Base-by-base conservation (phyloP, 2,797 vertebrate genomes). In the Mus caroli region DNA sequence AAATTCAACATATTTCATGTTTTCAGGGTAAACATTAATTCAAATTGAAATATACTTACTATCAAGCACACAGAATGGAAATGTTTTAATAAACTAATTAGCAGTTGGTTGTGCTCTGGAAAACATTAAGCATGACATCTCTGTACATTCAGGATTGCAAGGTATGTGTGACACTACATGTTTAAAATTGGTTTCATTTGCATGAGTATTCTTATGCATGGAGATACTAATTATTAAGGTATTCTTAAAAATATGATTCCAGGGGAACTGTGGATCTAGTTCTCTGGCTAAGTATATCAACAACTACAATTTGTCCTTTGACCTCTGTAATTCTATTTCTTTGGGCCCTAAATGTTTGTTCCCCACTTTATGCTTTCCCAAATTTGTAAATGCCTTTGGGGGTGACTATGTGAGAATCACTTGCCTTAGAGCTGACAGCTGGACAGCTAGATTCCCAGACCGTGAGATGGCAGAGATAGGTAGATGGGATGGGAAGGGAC, bases 1-100 rank as follows among this genome's bases (percentile, higher is more conserved):
- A 84, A 90, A 92, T 75, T 95, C 86, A n/a, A n/a, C 91, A 56
- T 56, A 92, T 7, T 80, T 91, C 50, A 6, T 83, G 15, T 64
- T 90, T 88, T 64, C 13, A 13, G 12, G 28, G 50, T 4, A 94
- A 90, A 94, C 76, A 34, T 0, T 83, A 73, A 67, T 88, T 95
- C 34, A 88, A 80, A 92, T 60, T 58, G 40, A 14, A 92, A 85
- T 85, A 77, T 19, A 31, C 24, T 83, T 93, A 46, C 31, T 80
- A 85, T 67, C 5, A 78, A 93, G 24, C 24, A 69, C 86, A 71
- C 0, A 88, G 90, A 73, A 62, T 43, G 2, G 69, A 43, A 94
- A 87, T 85, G 60, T 85, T 86, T 1, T 89, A 13, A 82, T 67
- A 87, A 78, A 14, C 31, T 12, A 19, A 52, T 85, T 75, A 73